phyloP scores from a whole-genome alignment of 2,888 invertebrate species.

The Sesia apiformis region DNA sequence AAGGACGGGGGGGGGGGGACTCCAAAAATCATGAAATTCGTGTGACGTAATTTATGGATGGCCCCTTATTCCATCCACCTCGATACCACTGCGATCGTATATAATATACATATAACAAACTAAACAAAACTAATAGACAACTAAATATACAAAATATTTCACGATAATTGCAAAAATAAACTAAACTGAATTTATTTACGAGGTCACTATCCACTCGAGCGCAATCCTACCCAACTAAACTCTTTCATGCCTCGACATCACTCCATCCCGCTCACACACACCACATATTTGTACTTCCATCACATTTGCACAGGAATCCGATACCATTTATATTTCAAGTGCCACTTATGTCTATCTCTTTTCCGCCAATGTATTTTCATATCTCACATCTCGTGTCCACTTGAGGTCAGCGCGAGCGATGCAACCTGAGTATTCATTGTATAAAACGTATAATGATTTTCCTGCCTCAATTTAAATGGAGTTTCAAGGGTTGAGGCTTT shows the following conservation, averaged over 20 bases:
- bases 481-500: not conserved
- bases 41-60: too few species aligned
- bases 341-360: constrained; percentile 25
- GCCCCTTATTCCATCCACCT: too few species aligned
- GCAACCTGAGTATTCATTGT: constrained; percentile 11
- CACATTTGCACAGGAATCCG: constrained; percentile 38
- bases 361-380: not conserved
- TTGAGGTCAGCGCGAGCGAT: constrained; percentile 6
- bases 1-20: too few species aligned
- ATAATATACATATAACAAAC: too few species aligned
- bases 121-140: too few species aligned
- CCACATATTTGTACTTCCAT: constrained; percentile 9
- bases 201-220: constrained; percentile 11
- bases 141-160: constrained; percentile 6
- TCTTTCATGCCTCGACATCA: constrained; percentile 9
- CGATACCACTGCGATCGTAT: too few species aligned
- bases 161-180: not conserved
- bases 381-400: constrained; percentile 3
- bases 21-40: too few species aligned
- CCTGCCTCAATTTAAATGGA: not conserved
- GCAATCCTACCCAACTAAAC: constrained; percentile 4
- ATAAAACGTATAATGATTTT: constrained; percentile 7
- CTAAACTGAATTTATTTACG: not conserved
- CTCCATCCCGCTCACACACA: constrained; percentile 9
- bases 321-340: constrained; percentile 69